Base-by-base conservation (phyloP, 2,797 vertebrate species). In the Chloroceryle amazona region DNA sequence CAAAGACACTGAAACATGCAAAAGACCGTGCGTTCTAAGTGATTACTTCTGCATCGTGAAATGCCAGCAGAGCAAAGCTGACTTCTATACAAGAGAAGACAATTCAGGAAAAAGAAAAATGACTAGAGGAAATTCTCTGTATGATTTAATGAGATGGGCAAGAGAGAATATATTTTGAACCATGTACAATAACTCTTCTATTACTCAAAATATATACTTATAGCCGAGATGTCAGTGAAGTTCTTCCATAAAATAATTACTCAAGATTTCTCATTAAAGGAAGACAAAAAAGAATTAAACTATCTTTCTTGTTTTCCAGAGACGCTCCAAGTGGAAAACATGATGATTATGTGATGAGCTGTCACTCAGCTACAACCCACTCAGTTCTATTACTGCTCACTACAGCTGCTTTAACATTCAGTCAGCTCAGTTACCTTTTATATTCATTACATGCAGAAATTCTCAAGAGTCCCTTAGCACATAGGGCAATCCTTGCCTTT, bases 381-480 rank as follows among this genome's bases (percentile, higher is more conserved):
- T 96, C 94, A 75, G 67, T 95, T 94, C 94, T 96, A 96, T 97
- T 97, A 95, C 93, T 96, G 95, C 89, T 93, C 95, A 68, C 88
- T 93, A 91, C 90, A 96, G 90, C 91, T 97, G 74, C 95, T 96
- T 86, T 85, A 91, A 58, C 86, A 86, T 84, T 95, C 95, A 95
- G 72, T 33, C 81, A 86, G 74, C 79, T 91, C 90, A 49, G 58
- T 84, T 96, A 78, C 75, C 62, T 85, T 89, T 87, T 81, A 42
- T 74, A 75, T 58, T 79, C 68, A 49, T 49, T 65, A 72, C 35
- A 87, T 2, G 19, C 31, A 92, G 57, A 61, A 94, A 90, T 65
- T 61, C 80, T 74, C 83, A 67, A 49, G 73, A 20, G 33, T 39
- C 78, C 81, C 57, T 83, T 66, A 68, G 20, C 37, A 31, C 47